Evolutionary conservation across 2,113 vertebrate species (phyloP).

Genomic region (Pelodiscus sinensis): DNA sequence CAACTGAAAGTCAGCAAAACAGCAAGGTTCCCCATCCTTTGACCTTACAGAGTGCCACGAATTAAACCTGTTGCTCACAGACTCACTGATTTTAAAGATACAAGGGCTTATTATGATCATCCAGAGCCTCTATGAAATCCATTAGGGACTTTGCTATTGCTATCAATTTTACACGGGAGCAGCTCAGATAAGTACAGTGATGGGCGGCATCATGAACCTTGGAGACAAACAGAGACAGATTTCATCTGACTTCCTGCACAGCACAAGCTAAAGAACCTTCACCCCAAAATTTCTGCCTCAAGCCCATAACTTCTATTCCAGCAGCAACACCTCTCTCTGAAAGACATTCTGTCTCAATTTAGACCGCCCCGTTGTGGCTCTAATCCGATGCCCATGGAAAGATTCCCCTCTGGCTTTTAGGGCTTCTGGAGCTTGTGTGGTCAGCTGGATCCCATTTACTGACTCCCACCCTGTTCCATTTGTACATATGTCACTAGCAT

Average conservation of each 20-base stretch:
- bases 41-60: rapidly evolving
- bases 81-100: neutral
- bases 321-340: neutral
- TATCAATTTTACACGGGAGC: neutral
- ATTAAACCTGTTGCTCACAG: rapidly evolving
- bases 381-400: neutral
- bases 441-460: neutral
- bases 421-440: neutral
- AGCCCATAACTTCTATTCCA: neutral
- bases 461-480: neutral
- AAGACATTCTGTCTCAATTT: neutral
- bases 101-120: neutral
- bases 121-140: neutral
- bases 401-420: neutral
- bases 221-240: neutral
- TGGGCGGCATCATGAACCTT: neutral
- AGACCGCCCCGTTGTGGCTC: neutral
- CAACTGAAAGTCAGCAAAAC: neutral
- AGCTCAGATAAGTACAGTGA: neutral
- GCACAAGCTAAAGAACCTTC: neutral
- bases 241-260: neutral
- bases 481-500: neutral
- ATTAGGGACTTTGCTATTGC: neutral
- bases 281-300: neutral
- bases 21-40: neutral